A percentile compares a stretch with the other conserved stretches of the same genome.
Evolutionary conservation across 2,888 invertebrate genomes (phyloP).

Genomic region (Frankliniella fusca): DNA sequence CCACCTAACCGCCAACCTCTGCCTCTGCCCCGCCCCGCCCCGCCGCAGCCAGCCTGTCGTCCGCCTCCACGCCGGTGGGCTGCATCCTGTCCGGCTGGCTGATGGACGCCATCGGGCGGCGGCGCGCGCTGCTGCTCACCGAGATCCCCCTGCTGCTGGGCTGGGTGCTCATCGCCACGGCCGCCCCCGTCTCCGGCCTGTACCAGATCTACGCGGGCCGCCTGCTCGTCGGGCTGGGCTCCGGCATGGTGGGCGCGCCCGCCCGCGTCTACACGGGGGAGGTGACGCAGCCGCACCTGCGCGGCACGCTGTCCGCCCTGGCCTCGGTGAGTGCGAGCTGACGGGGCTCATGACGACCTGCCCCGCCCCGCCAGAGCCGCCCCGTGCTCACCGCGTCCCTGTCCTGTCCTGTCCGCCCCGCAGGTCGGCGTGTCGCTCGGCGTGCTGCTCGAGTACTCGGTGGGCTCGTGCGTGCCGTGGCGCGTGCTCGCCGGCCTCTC

Average conservation of each 20-base stretch:
- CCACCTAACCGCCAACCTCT: neutral
- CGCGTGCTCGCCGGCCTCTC: slow-evolving; percentile 61
- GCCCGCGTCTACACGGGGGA: slow-evolving; percentile 67
- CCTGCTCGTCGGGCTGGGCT: slow-evolving; percentile 63
- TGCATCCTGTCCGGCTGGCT: slow-evolving; percentile 66
- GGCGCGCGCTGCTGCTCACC: slow-evolving; percentile 59
- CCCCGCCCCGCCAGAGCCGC: no score
- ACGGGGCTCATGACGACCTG: neutral
- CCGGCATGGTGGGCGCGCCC: slow-evolving; percentile 69
- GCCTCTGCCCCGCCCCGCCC: slow-evolving; percentile 29
- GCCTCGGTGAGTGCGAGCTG: slow-evolving; percentile 57
- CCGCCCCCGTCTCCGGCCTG: slow-evolving; percentile 50
- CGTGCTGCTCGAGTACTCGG: slow-evolving; percentile 41
- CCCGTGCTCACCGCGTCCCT: no score
- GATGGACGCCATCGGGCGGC: slow-evolving; percentile 65
- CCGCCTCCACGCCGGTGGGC: slow-evolving; percentile 65
- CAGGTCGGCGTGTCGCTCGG: slow-evolving; percentile 36
- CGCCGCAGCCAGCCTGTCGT: slow-evolving; percentile 59
- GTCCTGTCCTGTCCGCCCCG: neutral
- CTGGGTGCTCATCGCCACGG: slow-evolving; percentile 60
- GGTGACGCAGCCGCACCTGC: slow-evolving; percentile 66
- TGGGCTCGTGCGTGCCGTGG: slow-evolving; percentile 57
- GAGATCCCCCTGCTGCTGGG: slow-evolving; percentile 65
- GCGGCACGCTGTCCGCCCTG: slow-evolving; percentile 69
- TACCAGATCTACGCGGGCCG: slow-evolving; percentile 59